Conservation (phyloP, 1,140 invertebrate species). For the Lepidurus apus region DNA sequence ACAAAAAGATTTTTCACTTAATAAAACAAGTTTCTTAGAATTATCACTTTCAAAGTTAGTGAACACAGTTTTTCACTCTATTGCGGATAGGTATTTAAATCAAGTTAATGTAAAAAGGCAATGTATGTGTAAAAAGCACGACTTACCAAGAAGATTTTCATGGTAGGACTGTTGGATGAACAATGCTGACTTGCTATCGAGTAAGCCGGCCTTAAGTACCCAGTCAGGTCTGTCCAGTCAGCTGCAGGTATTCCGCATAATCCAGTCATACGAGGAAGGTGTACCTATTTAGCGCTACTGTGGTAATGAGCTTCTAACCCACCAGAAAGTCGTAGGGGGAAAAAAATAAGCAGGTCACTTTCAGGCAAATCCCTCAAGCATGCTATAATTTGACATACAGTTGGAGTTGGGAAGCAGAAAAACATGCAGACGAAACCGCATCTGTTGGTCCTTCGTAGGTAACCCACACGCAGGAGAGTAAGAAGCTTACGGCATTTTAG, state of each 20-base stretch:
- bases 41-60: no score
- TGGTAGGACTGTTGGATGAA: background rate
- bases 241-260: background rate
- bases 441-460: background rate
- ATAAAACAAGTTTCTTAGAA: background rate
- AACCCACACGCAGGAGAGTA: background rate
- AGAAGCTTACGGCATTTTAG: background rate
- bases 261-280: background rate
- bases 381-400: background rate
- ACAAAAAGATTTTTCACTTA: background rate
- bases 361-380: background rate
- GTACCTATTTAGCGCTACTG: background rate
- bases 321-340: background rate
- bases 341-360: background rate
- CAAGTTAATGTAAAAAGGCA: no score
- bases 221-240: background rate
- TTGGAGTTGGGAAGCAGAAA: background rate
- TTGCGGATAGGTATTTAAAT: no score
- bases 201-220: background rate
- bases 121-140: no score
- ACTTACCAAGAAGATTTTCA: conserved; percentile 10
- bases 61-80: no score
- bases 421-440: background rate
- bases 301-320: background rate
- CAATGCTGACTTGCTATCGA: background rate